Percentiles rank a stretch among this genome's conserved stretches.
Conservation (phyloP, 2,888 invertebrate genomes). For the Branchellion lobata region DNA sequence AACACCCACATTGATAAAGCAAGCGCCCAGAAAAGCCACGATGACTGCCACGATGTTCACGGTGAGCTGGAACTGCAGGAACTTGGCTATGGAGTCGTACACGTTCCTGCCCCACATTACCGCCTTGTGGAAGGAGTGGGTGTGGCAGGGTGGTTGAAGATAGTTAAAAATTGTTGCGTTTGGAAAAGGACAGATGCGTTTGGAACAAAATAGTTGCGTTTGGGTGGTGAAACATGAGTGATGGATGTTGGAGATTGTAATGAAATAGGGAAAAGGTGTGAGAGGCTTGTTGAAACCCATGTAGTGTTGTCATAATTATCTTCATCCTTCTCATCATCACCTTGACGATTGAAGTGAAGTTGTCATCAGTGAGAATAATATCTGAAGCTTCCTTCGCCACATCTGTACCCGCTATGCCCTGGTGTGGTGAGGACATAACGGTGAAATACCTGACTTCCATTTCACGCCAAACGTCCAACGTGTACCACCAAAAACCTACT, state of each 20-base stretch:
- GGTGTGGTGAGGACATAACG: neutral
- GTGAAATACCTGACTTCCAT: too few species aligned
- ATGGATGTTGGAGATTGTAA: too few species aligned
- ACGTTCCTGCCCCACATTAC: conserved; percentile 99
- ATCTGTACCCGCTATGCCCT: conserved; percentile 98
- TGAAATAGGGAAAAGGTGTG: too few species aligned
- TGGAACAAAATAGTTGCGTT: too few species aligned
- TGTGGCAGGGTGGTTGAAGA: too few species aligned
- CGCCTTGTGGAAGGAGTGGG: conserved; percentile 67
- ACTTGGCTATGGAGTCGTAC: conserved; percentile 98
- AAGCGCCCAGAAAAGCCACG: conserved; percentile 97
- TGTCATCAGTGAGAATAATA: conserved; percentile 97
- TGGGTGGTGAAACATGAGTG: too few species aligned
- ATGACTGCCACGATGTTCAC: conserved; percentile 98
- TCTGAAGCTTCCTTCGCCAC: conserved; percentile 99
- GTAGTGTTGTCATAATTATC: too few species aligned
- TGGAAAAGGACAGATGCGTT: too few species aligned
- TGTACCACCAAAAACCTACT: too few species aligned
- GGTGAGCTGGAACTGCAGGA: conserved; percentile 97
- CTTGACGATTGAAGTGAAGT: conserved; percentile 95
- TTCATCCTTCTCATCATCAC: neutral
- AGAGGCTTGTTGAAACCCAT: too few species aligned
- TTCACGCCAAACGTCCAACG: too few species aligned
- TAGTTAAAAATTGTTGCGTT: too few species aligned
- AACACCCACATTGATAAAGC: conserved; percentile 72